A percentile compares a stretch with the other conserved stretches of the same genome.
phyloP scores from a whole-genome alignment of 2,888 invertebrate species.

The Lysandra bellargus region DNA sequence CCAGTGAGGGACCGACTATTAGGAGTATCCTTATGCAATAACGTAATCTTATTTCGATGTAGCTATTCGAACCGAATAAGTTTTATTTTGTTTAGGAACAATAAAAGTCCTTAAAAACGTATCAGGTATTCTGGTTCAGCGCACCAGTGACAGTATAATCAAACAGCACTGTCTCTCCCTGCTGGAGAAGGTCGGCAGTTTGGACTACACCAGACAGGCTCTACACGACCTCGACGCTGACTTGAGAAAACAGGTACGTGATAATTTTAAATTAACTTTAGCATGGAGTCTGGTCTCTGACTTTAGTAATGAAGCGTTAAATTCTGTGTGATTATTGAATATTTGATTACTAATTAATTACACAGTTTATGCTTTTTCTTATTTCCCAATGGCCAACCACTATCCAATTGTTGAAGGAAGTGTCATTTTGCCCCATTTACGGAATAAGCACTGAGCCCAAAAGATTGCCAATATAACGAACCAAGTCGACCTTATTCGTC shows the following conservation, averaged over 20 bases:
- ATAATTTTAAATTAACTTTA: not conserved
- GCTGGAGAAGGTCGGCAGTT: conserved; percentile 20
- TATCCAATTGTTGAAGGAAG: too few species aligned
- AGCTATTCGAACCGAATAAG: too few species aligned
- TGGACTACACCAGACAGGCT: conserved; percentile 6
- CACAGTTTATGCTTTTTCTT: too few species aligned
- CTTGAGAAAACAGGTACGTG: not conserved
- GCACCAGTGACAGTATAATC: not conserved
- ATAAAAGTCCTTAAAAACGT: not conserved
- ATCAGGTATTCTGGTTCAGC: conserved; percentile 11
- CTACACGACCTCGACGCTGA: not conserved
- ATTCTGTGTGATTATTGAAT: not conserved
- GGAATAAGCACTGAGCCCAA: too few species aligned
- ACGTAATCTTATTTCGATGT: not conserved
- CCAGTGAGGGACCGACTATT: not conserved
- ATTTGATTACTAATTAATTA: too few species aligned
- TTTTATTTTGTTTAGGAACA: too few species aligned
- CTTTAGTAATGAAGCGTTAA: too few species aligned
- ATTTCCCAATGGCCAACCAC: too few species aligned
- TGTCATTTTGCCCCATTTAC: too few species aligned
- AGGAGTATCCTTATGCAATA: conserved; percentile 1
- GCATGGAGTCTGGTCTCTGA: too few species aligned
- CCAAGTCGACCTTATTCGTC: too few species aligned
- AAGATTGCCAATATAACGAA: too few species aligned
- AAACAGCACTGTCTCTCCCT: conserved; percentile 19